Evolutionary conservation across 2,113 vertebrate species (phyloP), one percentile per base, ranked within the genome.

Genomic region (Capreolus pygargus): DNA sequence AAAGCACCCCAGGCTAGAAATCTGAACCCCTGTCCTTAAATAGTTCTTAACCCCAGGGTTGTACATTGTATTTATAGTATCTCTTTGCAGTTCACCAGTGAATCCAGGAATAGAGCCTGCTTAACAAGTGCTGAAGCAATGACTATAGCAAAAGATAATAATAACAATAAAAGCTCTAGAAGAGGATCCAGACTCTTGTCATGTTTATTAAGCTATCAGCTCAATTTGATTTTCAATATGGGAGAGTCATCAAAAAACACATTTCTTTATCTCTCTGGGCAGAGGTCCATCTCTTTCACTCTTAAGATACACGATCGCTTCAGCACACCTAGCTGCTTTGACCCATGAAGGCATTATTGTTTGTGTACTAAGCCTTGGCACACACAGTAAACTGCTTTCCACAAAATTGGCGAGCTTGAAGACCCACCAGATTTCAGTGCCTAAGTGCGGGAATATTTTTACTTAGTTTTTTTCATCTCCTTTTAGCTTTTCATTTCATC

Each of bases 401-500:
- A 74, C 23, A 93, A 88, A 78, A 74, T 27, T 25, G 55, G 5
- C 4, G 1, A 64, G 19, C 13, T 54, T 11, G 21, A 76, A 58
- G 79, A 36, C 30, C 19, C 43, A 10, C 74, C 39, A 21, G 15
- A 76, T 30, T 30, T 52, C 23, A 89, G 3, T 7, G 1, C 17
- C 33, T 89, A 8, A 12, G 12, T 61, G 88, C 11, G 85, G 86
- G 8, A 12, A 47, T 36, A 27, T 84, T 70, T 96, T 94, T 39
- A 30, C 61, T 97, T 57, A 28, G 8, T 43, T 74, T 92, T 92
- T 95, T 6, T 28, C 93, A 55, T 93, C 85, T 89, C 30, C 17
- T 52, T 76, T 60, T 19, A 9, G 7, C 54, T 95, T 74, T 97
- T 89, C 39, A 82, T 86, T 67, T 95, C 57, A 86, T 97, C 83